These are phyloP conservation scores for Bombus breviceps DNA, from an alignment of 1,140 invertebrate genomes.

Conservation along the genomic window DNA sequence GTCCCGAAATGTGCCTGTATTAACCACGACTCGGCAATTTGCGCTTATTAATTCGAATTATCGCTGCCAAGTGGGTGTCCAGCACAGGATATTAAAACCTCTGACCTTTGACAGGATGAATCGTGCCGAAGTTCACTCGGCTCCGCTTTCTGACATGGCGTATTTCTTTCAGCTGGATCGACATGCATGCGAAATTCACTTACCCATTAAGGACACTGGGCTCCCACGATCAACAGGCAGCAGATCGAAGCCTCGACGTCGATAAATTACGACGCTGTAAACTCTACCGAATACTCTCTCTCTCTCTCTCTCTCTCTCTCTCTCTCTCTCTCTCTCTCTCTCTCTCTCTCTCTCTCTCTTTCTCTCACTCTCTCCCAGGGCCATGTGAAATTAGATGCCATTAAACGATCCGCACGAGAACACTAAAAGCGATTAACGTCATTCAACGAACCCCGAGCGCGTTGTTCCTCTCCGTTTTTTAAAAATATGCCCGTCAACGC, in stretches of 20 bases:
- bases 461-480: neutral
- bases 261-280: conserved; percentile 28
- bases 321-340: too few species aligned
- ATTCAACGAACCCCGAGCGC: neutral
- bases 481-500: neutral
- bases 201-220: conserved; percentile 14
- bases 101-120: conserved; percentile 78
- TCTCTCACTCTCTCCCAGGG: too few species aligned
- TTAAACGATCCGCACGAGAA: conserved; percentile 35
- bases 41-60: conserved; percentile 82
- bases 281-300: neutral
- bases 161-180: neutral
- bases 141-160: conserved; percentile 16
- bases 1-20: conserved; percentile 55
- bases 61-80: conserved; percentile 77
- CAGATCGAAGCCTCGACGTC: conserved; percentile 29
- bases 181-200: conserved; percentile 34
- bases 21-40: conserved; percentile 76
- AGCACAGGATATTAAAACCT: conserved; percentile 82
- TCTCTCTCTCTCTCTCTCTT: neutral
- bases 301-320: too few species aligned
- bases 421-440: conserved; percentile 12
- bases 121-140: conserved; percentile 62
- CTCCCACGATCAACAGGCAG: conserved; percentile 37
- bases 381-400: conserved; percentile 20